Evolutionary conservation across 2,797 vertebrate genomes (phyloP).

Genomic region (Decapterus maruadsi): DNA sequence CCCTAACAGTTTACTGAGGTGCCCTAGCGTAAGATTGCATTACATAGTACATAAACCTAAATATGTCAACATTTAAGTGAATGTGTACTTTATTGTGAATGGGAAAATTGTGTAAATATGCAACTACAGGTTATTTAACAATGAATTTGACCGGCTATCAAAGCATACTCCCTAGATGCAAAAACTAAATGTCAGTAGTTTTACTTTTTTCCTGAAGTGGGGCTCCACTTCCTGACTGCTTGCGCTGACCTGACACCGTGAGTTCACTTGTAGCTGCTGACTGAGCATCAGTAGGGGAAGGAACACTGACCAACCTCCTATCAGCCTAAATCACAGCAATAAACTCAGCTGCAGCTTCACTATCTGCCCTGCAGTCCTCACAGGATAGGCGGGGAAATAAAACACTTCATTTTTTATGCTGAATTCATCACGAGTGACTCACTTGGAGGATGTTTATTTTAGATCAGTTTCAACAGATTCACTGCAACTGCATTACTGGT

Average conservation of each 20-base stretch:
- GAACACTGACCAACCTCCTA: conserved; percentile 30
- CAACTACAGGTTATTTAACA: not conserved
- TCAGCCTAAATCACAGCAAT: conserved; percentile 41
- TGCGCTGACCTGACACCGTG: conserved; percentile 12
- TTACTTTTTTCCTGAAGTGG: not conserved
- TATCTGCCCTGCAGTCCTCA: not conserved
- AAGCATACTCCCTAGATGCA: not conserved
- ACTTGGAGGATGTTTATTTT: conserved; percentile 13
- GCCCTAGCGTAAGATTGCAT: not conserved
- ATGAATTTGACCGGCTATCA: not conserved
- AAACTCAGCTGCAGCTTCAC: conserved; percentile 18
- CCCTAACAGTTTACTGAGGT: too few species aligned
- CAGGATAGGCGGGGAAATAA: not conserved
- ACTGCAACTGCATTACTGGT: too few species aligned
- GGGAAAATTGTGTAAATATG: too few species aligned
- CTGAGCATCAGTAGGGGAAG: conserved; percentile 37
- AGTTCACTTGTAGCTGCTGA: conserved; percentile 58
- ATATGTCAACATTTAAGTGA: not conserved
- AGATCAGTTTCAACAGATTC: not conserved
- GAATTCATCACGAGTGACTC: not conserved
- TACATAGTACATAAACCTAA: not conserved
- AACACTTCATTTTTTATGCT: not conserved
- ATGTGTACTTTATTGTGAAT: too few species aligned
- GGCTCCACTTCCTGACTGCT: conserved; percentile 19
- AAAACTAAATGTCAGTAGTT: not conserved